These are phyloP conservation scores for Poeciliopsis prolifica DNA, from an alignment of 2,113 vertebrate species.

Conservation along the genomic window DNA sequence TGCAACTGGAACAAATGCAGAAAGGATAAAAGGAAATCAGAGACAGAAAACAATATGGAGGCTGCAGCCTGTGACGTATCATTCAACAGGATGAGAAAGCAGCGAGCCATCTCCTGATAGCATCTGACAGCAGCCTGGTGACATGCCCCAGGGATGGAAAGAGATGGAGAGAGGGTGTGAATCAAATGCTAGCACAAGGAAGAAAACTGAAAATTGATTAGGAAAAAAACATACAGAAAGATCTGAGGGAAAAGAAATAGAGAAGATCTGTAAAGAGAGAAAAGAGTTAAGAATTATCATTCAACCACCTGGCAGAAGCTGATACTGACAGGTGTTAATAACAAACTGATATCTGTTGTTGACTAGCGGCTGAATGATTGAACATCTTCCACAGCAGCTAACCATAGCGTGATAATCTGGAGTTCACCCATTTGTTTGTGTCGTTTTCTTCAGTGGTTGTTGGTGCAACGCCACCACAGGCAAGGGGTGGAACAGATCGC, in stretches of 20 bases:
- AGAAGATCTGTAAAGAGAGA: not conserved
- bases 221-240: not conserved
- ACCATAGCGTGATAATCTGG: not conserved
- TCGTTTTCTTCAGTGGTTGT: no score
- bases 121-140: constrained; percentile 35
- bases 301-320: no score
- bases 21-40: not conserved
- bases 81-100: constrained; percentile 1
- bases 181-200: not conserved
- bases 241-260: not conserved
- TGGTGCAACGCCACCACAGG: no score
- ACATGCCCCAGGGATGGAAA: constrained; percentile 19
- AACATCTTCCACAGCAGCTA: not conserved
- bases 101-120: constrained; percentile 34
- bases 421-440: not conserved
- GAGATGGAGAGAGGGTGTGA: not conserved
- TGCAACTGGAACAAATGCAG: not conserved
- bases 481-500: no score
- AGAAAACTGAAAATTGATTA: constrained; percentile 1
- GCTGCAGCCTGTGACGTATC: constrained; percentile 1
- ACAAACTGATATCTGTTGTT: not conserved
- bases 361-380: not conserved
- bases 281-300: no score
- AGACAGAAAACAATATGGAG: not conserved
- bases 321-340: not conserved